Evolutionary conservation across 2,888 invertebrate species (phyloP), one percentile per base, ranked within the genome.

Genomic region (Augochlorella aurata): DNA sequence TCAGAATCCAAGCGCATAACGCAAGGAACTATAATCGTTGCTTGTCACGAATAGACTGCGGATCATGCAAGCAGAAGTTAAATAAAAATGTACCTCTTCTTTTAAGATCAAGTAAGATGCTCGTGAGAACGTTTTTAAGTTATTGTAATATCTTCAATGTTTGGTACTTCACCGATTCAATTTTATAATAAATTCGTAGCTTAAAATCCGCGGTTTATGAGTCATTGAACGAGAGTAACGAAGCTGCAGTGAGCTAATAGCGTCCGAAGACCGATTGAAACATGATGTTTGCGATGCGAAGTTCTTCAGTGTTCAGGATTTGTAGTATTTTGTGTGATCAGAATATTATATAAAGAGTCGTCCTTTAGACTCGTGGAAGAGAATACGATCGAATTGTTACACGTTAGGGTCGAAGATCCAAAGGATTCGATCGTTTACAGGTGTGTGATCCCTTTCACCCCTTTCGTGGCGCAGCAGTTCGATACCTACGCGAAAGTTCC

Each of bases 401-500:
- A 71, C 16, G 54, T 54, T 66, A 68, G 67, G 74, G 78, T 69
- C 52, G 78, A 45, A 68, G 74, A 71, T 79, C 67, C 69, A 74
- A 80, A 86, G 82, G 79, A 79, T 82, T 74, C 72, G 86, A 82
- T 85, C 76, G 66, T 72, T 80, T 77, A 88, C 87, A 88, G 88
- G 87, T 88, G 87, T 88, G 87, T 77, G 74, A 79, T 73, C 77
- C 72, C 54, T 67, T 78, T 69, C 73, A 75, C 80, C 83, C 81
- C 74, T 81, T 77, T 69, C 47, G 24, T 38, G 63, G 44, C 70
- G 49, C 65, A 69, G n/a, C 68, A 66, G 79, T 74, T 77, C 79
- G 80, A 77, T 81, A 80, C 76, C 79, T 79, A 84, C 24, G 63
- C 63, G 14, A 29, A 71, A 82, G 61, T 83, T 85, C 77, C 63